phyloP scores from a whole-genome alignment of 1,140 invertebrate species.

The Drosophila funebris region DNA sequence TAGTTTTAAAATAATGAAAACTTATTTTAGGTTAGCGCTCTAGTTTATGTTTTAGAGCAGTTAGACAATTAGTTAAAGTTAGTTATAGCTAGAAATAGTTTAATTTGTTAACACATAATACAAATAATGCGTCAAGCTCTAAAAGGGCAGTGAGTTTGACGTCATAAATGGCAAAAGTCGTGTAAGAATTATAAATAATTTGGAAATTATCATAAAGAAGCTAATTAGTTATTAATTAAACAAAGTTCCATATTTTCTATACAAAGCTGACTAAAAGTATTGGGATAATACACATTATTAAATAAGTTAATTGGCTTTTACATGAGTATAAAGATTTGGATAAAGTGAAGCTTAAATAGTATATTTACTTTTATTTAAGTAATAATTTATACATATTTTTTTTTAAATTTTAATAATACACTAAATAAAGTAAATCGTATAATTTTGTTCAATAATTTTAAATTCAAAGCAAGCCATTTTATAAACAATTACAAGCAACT shows the following conservation, averaged over 20 bases:
- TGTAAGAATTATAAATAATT: conserved; percentile 1
- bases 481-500: not conserved
- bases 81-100: not conserved
- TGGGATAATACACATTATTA: not conserved
- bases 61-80: too few species aligned
- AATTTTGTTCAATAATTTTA: too few species aligned
- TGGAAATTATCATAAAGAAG: conserved; percentile 1
- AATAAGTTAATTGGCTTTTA: not conserved
- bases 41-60: too few species aligned
- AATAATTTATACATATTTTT: too few species aligned
- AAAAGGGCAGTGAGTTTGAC: conserved; percentile 4
- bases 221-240: not conserved
- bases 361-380: too few species aligned
- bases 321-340: not conserved
- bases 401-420: too few species aligned
- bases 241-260: not conserved
- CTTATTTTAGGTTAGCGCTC: too few species aligned
- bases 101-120: not conserved
- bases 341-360: too few species aligned
- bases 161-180: not conserved
- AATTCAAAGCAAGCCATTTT: not conserved
- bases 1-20: too few species aligned
- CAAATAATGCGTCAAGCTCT: not conserved
- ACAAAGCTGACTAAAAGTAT: not conserved
- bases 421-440: too few species aligned